Conservation (phyloP, 2,797 vertebrate species). For the Lagodon rhomboides region DNA sequence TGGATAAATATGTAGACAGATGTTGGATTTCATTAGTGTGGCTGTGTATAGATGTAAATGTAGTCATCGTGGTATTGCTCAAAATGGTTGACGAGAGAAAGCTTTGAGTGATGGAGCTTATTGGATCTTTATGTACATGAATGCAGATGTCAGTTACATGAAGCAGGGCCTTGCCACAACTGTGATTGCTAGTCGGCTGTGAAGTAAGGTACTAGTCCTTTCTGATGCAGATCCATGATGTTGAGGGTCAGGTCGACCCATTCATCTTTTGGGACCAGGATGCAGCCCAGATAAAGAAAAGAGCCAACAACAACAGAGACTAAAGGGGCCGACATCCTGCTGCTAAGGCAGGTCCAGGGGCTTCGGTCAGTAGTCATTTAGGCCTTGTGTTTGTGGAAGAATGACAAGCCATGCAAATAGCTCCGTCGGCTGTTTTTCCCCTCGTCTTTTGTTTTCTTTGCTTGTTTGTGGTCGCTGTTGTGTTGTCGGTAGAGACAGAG, state of each 20-base stretch:
- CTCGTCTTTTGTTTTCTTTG: slow-evolving; percentile 79
- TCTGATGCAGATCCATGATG: slow-evolving; percentile 85
- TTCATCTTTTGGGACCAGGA: slow-evolving; percentile 69
- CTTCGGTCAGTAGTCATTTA: slow-evolving; percentile 71
- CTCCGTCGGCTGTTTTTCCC: slow-evolving; percentile 83
- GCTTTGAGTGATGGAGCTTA: slow-evolving; percentile 46
- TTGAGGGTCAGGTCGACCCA: slow-evolving; percentile 67
- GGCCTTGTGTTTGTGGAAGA: slow-evolving; percentile 75
- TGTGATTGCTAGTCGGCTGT: slow-evolving; percentile 22
- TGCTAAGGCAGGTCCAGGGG: slow-evolving; percentile 71
- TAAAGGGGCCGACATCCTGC: slow-evolving; percentile 83
- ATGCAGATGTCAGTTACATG: slow-evolving; percentile 48
- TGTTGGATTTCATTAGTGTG: slow-evolving; percentile 57
- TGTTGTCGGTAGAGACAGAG: slow-evolving; percentile 74
- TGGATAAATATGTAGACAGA: slow-evolving; percentile 41
- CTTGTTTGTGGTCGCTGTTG: slow-evolving; percentile 83
- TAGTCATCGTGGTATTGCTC: slow-evolving; percentile 27
- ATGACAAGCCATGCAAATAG: slow-evolving; percentile 84
- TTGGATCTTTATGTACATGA: slow-evolving; percentile 51
- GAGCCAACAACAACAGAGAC: slow-evolving; percentile 74
- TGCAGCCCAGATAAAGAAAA: slow-evolving; percentile 57
- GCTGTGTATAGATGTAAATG: slow-evolving; percentile 52
- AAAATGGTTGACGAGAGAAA: slow-evolving; percentile 47
- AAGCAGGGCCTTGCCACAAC: slow-evolving; percentile 14
- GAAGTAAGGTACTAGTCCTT: slow-evolving; percentile 57